Evolutionary conservation across 2,797 vertebrate species (phyloP), one percentile per base, ranked within the genome.

Genomic region (Todus mexicanus): DNA sequence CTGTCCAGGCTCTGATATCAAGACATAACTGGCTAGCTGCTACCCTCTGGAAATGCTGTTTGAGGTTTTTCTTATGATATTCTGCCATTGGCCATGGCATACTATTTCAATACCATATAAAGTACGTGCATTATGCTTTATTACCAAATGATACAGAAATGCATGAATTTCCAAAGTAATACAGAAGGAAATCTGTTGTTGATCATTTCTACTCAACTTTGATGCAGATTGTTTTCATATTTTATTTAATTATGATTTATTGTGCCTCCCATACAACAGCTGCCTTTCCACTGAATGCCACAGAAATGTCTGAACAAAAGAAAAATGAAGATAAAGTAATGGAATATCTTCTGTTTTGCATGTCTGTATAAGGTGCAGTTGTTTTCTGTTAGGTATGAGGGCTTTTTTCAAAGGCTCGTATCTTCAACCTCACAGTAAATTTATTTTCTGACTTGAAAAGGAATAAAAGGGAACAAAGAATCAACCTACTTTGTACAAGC

Each of bases 1-100:
- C 35, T 80, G 31, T 92, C 96, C 96, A 94, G 92, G 26, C 73
- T 78, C 61, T 82, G 78, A 89, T 95, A 71, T 88, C 94, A 84
- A 80, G 87, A 71, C 40, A 82, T 19, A 79, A 89, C 89, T 57
- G 77, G 72, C 56, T 91, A 72, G 75, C 56, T 91, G 64, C 82
- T 17, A 59, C 51, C 43, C 90, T 89, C 91, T 96, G 96, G 95
- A 96, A 96, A 95, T 63, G 89, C 40, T 73, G 19, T 94, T 95
- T 93, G 94, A 96, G 92, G 90, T 80, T 96, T 96, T 93, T 68
- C 85, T 89, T 74, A 0, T 3, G 47, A 66, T 61, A 13, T 92
- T 85, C 94, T 91, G 93, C 96, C 95, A 94, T 56, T 74, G 71
- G 17, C 69, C 47, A 9, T 25, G 68, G 86, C 91, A 81, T 71